Base-by-base conservation (phyloP, 2,888 invertebrate genomes). In the Clostera curtula region DNA sequence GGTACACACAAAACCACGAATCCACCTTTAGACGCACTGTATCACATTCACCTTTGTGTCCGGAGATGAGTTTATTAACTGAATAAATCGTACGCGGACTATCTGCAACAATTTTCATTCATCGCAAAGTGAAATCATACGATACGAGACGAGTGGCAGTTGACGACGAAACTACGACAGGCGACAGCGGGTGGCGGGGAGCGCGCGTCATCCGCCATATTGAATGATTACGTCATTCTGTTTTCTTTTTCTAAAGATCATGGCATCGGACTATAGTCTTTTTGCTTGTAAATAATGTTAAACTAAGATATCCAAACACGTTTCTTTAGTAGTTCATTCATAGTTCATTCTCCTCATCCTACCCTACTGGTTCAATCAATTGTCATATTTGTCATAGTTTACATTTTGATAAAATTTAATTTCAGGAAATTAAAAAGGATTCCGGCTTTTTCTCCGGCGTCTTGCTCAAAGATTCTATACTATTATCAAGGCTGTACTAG, bases 141-240 rank as follows among this genome's bases (percentile, higher is more conserved):
- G 66, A 63, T 60, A 71, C 64, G 65, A 63, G 61, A 70, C 73
- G 61, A 76, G 65, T 65, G 64, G 68, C 65, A 57, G 63, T 67
- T 59, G 46, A 48, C 48, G 56, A 66, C 60, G 62, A 69, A 64
- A 75, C 70, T 70, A 68, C 56, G 56, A 56, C 14, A 15, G 23
- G 51, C 40, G 66, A 66, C 57, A 58, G 59, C 56, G 60, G 62
- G 10, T 10, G 19, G 19, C 17, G 59, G 63, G 57, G 58, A 47
- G 64, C 71, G 68, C 77, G 82, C 82, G 82, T 82, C 82, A 80
- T 76, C 65, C 82, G 82, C 82, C 82, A 82, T 82, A 74, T 80
- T 82, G 67, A 58, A 61, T 29, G 64, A 72, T 82, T 80, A 82
- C 82, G 82, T 82, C 82, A 82, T 67, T 58, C 31, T 40, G 43